Evolutionary conservation across 2,113 vertebrate genomes (phyloP), one percentile per base, ranked within the genome.

Genomic region (Odocoileus virginianus): DNA sequence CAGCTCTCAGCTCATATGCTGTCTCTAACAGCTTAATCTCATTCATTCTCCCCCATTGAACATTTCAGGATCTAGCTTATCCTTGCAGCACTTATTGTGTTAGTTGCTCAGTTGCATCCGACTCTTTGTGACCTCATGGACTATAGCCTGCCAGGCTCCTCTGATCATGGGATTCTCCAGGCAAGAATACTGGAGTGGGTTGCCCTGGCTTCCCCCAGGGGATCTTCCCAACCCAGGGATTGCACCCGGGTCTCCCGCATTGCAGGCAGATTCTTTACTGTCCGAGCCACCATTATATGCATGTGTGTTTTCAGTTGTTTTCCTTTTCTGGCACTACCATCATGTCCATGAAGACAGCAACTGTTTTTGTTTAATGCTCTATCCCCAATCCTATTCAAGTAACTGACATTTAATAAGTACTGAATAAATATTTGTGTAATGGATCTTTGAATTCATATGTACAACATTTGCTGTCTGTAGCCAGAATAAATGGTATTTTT

Each of bases 361-460:
- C 87, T 71, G n/a, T 47, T 96, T 96, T 67, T 87, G 36, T 91
- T 89, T 83, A 57, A 74, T 21, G 13, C 78, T 88, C 1, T 82
- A 47, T 94, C 90, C 87, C 28, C 27, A 92, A 23, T 54, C 64
- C 36, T 54, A 45, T 94, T 71, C 93, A 96, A 91, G 93, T 82
- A 90, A 97, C 92, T 83, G 88, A 95, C 91, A 94, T 87, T 94
- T 94, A 60, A 95, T 94, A 95, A 96, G 90, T 76, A 78, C 64
- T 57, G 19, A 88, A 90, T 87, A 82, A 92, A 93, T 97, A 94
- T 94, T 96, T 97, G 54, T 93, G 92, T 95, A 92, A 83, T 95
- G 88, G 60, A 21, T 86, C 82, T 86, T 88, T 83, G 88, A 96
- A 91, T 60, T 94, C 84, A 79, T 60, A 28, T 52, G 87, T 87